These are phyloP conservation scores for Chelonus formosanus DNA, from an alignment of 2,888 invertebrate genomes.

Conservation along the genomic window DNA sequence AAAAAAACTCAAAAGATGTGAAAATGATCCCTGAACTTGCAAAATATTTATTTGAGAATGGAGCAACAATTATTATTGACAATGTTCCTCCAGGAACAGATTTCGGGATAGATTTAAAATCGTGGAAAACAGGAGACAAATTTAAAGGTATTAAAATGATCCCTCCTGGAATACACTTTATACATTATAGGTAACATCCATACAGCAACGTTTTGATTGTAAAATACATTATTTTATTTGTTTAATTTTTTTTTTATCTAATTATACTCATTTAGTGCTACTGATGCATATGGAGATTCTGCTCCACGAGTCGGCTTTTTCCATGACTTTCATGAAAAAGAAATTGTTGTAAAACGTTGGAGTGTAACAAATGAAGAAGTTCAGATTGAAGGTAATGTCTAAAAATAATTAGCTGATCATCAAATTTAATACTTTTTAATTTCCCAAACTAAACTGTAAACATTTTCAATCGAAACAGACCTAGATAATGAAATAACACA, in stretches of 20 bases:
- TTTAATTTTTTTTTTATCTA: neutral
- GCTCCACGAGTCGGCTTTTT: constrained; percentile 82
- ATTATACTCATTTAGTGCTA: constrained; percentile 64
- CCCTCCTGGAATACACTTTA: constrained; percentile 93
- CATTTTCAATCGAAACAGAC: constrained; percentile 51
- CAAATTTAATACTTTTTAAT: too few relatives aligned
- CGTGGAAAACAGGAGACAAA: constrained; percentile 89
- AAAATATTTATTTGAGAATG: constrained; percentile 78
- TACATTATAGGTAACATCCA: constrained; percentile 80
- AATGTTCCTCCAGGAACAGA: constrained; percentile 91
- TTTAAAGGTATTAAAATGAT: constrained; percentile 99
- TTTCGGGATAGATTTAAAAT: constrained; percentile 94
- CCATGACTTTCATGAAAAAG: constrained; percentile 81
- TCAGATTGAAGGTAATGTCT: constrained; percentile 61
- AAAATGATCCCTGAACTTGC: constrained; percentile 82
- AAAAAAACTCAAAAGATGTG: too few relatives aligned
- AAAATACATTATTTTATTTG: constrained; percentile 9
- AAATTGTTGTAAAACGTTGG: constrained; percentile 90
- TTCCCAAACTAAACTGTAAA: too few relatives aligned
- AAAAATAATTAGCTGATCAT: too few relatives aligned
- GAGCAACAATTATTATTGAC: constrained; percentile 83
- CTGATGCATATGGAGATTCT: constrained; percentile 66
- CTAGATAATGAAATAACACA: constrained; percentile 74
- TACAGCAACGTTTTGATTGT: neutral
- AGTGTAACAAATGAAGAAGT: constrained; percentile 80